These are phyloP conservation scores for Melanotus villosus DNA, from an alignment of 2,888 invertebrate species.

Conservation along the genomic window DNA sequence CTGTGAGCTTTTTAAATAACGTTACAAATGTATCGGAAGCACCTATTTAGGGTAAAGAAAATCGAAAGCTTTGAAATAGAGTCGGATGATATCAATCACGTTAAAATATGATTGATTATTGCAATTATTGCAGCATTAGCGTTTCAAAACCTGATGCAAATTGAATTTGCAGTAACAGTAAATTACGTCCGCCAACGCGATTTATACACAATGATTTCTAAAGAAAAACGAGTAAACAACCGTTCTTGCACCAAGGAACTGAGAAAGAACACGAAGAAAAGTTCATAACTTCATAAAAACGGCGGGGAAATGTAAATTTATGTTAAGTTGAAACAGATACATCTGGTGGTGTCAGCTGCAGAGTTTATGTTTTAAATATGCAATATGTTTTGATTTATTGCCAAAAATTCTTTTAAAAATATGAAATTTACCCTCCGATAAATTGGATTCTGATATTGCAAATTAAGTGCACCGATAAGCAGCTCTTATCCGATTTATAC, in stretches of 20 bases:
- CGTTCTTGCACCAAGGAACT: constrained; percentile 20
- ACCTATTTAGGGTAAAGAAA: not conserved
- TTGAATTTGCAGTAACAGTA: constrained; percentile 33
- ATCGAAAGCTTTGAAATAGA: constrained; percentile 11
- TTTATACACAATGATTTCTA: constrained; percentile 22
- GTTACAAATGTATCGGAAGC: not conserved
- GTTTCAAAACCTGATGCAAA: constrained; percentile 21
- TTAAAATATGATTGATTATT: constrained; percentile 32
- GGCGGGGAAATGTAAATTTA: constrained; percentile 42
- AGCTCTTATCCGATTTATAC: too few relatives aligned
- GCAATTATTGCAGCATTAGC: constrained; percentile 28
- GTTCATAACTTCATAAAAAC: constrained; percentile 41
- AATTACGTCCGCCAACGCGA: constrained; percentile 22
- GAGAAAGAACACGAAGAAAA: constrained; percentile 34
- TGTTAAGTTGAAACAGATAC: constrained; percentile 44
- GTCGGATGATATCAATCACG: constrained; percentile 20
- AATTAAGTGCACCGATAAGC: too few relatives aligned
- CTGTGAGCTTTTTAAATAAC: too few relatives aligned
- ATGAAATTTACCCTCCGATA: not conserved
- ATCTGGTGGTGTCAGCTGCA: constrained; percentile 40
- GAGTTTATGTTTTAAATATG: constrained; percentile 38
- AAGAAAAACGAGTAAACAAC: constrained; percentile 26
- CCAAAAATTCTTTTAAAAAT: constrained; percentile 2
- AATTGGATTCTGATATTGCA: too few relatives aligned
- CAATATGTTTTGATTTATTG: constrained; percentile 35